Conservation (phyloP, 2,797 vertebrate genomes). For the Sandelia bainsii region DNA sequence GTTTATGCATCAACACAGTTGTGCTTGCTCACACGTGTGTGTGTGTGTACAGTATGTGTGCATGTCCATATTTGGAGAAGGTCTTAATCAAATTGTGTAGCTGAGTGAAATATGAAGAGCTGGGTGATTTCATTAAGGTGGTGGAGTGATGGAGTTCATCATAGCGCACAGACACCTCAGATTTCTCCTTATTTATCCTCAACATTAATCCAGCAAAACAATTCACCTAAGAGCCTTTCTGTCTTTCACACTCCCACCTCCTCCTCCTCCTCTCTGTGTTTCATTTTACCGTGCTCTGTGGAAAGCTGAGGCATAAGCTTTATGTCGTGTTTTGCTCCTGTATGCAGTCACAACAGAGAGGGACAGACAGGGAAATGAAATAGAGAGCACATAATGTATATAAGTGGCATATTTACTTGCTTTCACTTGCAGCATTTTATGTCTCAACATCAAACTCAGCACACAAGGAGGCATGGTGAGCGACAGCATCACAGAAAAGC, state of each 20-base stretch:
- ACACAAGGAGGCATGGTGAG: constrained; percentile 29
- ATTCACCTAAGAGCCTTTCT: constrained; percentile 74
- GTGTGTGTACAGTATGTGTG: constrained; percentile 7
- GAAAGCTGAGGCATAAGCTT: constrained; percentile 42
- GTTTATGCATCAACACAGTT: constrained; percentile 14
- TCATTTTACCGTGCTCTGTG: constrained; percentile 39
- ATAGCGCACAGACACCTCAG: constrained; percentile 49
- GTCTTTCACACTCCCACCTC: constrained; percentile 30
- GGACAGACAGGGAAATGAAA: constrained; percentile 43
- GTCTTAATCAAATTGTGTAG: constrained; percentile 70
- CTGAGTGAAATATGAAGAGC: constrained; percentile 77
- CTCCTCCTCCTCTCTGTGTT: constrained; percentile 33
- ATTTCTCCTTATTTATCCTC: constrained; percentile 72
- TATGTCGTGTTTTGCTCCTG: constrained; percentile 42
- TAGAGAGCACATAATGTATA: constrained; percentile 54
- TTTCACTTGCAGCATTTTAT: constrained; percentile 57
- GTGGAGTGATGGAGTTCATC: constrained; percentile 72
- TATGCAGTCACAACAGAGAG: constrained; percentile 32
- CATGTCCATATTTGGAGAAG: constrained; percentile 42
- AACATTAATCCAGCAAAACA: constrained; percentile 76
- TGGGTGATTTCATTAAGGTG: constrained; percentile 68
- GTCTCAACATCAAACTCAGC: constrained; percentile 43
- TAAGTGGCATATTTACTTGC: constrained; percentile 56
- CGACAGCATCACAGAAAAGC: constrained; percentile 36
- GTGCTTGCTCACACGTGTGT: constrained; percentile 33